Evolutionary conservation across 2,113 vertebrate species (phyloP), one percentile per base, ranked within the genome.

Genomic region (Ailuropoda melanoleuca): DNA sequence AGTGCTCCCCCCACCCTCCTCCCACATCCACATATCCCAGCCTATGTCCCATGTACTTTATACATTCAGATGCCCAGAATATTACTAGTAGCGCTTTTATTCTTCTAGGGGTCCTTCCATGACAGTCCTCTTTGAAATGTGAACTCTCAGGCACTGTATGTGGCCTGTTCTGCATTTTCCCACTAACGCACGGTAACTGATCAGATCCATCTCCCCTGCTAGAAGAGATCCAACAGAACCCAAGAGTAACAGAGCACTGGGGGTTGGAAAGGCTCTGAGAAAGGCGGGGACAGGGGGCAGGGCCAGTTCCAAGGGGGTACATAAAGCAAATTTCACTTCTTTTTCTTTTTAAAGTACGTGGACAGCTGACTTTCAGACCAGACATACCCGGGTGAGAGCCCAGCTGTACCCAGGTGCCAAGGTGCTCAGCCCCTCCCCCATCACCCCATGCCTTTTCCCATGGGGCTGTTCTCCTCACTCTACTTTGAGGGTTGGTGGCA

Each of bases 181-280:
- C n/a, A 80, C 39, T 48, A 66, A 83, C 88, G 48, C 68, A 46
- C 8, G 43, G 26, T 58, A 60, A 92, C n/a, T 96, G 72, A 46
- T 92, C 62, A 81, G 62, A 74, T 90, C 77, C 37, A 39, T 75
- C 96, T 95, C 83, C 81, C 96, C 46, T 75, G 31, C 75, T 85
- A 55, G 48, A 75, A 93, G 80, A 90, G 17, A 81, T 68, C 37
- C 87, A 83, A 74, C 31, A 34, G 39, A 84, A 78, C 29, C 58
- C 6, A 39, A 39, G 37, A 93, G 66, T 64, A 77, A 55, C 48
- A 89, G 88, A 96, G 18, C 26, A 50, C 39, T 80, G 18, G 48
- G 26, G 53, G 26, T 29, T 77, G 50, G 12, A 85, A 48, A 90
- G 58, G n/a, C 62, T 91, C 90, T 83, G 53, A 81, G 96, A 83